Base-by-base conservation (phyloP, 2,888 invertebrate species). In the Ichneumoninae sp. region DNA sequence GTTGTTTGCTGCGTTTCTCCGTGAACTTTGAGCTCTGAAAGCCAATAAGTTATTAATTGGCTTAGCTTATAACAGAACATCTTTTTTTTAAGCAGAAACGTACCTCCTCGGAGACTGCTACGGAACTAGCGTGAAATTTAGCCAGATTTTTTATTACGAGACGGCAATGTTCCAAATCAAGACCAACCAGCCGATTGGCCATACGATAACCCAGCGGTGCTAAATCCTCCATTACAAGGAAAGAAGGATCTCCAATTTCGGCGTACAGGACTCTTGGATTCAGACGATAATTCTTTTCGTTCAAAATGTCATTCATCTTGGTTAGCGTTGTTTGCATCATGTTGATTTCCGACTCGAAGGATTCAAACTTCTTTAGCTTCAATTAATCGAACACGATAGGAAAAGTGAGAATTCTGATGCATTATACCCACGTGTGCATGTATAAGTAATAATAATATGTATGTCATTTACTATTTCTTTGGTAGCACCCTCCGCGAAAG, bases 181-280 rank as follows among this genome's bases (percentile, higher is more conserved):
- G 93, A 16, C 95, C 95, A 76, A 89, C 89, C 84, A 94, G 94
- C 60, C 95, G 93, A 85, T 94, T 94, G 36, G 94, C 94, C 93
- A 95, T 94, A 83, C 94, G 93, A 87, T 94, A 95, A 44, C 95
- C 95, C 68, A 94, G 91, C 63, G 94, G 93, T 22, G 94, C 94
- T 57, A 95, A 92, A 89, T 96, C 96, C 88, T 96, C 95, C 44
- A 96, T 90, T 0, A 95, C 90, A 36, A 95, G 87, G 7, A 94
- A 87, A 13, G 90, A 66, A 10, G 93, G 93, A 52, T 93, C 89
- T 52, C 90, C 88, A 13, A 88, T 80, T 71, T 92, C 91, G 5
- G 91, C 86, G 85, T 92, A 91, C 16, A 93, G 85, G 57, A 91
- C 90, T 77, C 89, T 89, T 0, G 92, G 93, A 88, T 92, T 85